Percentiles rank a stretch among this genome's conserved stretches.
Evolutionary conservation across 2,888 invertebrate genomes (phyloP).

Genomic region (Sarcophaga subvicina): DNA sequence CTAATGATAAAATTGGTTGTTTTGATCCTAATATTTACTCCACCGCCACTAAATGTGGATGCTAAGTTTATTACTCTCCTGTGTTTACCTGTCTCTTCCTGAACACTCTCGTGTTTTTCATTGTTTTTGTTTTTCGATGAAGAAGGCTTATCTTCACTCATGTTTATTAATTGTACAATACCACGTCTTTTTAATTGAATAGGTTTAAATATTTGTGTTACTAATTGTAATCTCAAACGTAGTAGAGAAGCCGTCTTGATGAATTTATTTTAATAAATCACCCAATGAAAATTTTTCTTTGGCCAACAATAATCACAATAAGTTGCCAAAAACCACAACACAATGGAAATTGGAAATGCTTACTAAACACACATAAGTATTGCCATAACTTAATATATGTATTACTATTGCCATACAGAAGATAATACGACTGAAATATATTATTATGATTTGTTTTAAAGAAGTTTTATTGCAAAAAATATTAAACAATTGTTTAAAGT

Average conservation of each 20-base stretch:
- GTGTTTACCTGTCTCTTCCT: constrained; percentile 38
- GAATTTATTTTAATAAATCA: neutral
- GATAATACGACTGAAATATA: neutral
- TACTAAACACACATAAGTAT: neutral
- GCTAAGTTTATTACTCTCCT: neutral
- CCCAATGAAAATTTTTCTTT: constrained; percentile 14
- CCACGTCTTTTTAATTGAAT: constrained; percentile 10
- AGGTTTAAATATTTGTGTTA: constrained; percentile 14
- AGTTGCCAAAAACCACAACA: constrained; percentile 14
- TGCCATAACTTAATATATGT: neutral
- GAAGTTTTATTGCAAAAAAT: too few relatives aligned
- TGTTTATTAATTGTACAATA: constrained; percentile 51
- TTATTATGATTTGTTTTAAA: too few relatives aligned
- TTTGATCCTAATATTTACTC: neutral
- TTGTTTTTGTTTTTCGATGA: constrained; percentile 53
- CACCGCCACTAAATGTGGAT: neutral
- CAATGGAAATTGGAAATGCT: neutral
- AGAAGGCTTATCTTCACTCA: constrained; percentile 67
- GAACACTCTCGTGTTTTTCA: neutral
- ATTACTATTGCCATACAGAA: constrained; percentile 24
- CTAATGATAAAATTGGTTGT: neutral
- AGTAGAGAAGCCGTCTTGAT: constrained; percentile 63
- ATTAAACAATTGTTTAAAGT: too few relatives aligned
- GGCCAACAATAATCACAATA: constrained; percentile 6
- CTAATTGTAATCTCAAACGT: constrained; percentile 24